Evolutionary conservation across 2,888 invertebrate genomes (phyloP).

Genomic region (Cacoxenus indagator): DNA sequence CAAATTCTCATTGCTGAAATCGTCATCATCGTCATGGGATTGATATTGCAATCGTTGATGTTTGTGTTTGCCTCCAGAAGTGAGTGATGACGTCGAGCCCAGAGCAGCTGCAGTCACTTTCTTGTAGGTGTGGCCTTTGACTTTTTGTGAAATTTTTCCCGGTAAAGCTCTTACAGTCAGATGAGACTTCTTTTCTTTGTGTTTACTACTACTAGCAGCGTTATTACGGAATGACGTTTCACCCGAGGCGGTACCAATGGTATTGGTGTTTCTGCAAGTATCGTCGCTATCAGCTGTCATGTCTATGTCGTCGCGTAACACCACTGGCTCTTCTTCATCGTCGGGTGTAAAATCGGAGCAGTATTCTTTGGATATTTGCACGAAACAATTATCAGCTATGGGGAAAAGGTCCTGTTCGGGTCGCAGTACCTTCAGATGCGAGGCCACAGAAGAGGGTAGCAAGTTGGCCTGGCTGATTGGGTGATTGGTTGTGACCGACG

Average conservation of each 20-base stretch:
- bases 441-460: conserved; percentile 12
- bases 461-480: not conserved
- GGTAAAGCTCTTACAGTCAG: conserved; percentile 68
- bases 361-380: conserved; percentile 67
- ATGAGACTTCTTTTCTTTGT: conserved; percentile 62
- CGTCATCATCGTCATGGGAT: conserved; percentile 61
- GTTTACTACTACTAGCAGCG: conserved; percentile 26
- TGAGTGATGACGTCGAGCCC: conserved; percentile 56
- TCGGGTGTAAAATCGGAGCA: conserved; percentile 69
- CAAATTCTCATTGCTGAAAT: conserved; percentile 32
- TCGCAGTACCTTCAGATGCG: conserved; percentile 15
- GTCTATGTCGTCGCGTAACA: conserved; percentile 54
- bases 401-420: conserved; percentile 57
- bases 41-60: conserved; percentile 61
- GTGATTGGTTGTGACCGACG: conserved; percentile 20
- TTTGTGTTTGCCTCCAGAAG: conserved; percentile 61
- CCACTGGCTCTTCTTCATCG: conserved; percentile 69
- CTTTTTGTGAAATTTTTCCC: conserved; percentile 69
- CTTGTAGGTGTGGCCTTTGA: conserved; percentile 68
- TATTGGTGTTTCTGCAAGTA: not conserved
- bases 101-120: conserved; percentile 63
- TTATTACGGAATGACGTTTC: conserved; percentile 12
- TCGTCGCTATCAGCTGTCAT: conserved; percentile 40
- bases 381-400: conserved; percentile 69
- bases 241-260: not conserved